Conservation (phyloP, 2,888 invertebrate species). For the Lucinisca nassula region DNA sequence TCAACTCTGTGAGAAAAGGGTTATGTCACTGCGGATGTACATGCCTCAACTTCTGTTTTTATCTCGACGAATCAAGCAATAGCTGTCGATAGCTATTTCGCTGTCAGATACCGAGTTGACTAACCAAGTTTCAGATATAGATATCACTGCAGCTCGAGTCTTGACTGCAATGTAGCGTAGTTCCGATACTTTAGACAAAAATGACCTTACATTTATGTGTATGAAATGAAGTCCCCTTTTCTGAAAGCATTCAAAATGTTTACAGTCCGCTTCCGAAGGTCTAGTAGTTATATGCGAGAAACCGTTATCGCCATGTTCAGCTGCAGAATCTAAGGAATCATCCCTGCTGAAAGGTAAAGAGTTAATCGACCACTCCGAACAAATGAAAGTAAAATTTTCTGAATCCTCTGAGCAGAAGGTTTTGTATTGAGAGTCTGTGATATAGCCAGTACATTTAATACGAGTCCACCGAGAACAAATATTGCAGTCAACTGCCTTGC, state of each 20-base stretch:
- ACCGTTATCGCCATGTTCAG: neutral
- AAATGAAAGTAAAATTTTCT: neutral
- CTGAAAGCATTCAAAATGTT: neutral
- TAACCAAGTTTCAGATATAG: too few relatives aligned
- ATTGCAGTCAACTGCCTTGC: neutral
- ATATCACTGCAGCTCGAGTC: neutral
- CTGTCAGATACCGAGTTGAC: too few relatives aligned
- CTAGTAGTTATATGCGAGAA: neutral
- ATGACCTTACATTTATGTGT: neutral
- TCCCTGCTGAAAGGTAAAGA: neutral
- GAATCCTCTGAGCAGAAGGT: neutral
- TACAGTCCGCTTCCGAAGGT: neutral
- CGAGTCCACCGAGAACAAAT: neutral
- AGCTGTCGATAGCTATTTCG: too few relatives aligned
- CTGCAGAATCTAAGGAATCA: neutral
- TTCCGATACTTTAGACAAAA: neutral
- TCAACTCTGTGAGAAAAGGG: neutral
- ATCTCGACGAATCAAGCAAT: too few relatives aligned
- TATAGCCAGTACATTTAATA: conserved; percentile 1
- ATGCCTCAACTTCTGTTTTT: too few relatives aligned
- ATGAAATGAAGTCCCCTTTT: neutral
- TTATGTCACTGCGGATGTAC: too few relatives aligned
- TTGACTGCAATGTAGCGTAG: neutral
- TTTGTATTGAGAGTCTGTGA: neutral
- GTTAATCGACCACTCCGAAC: neutral